These are phyloP conservation scores for Barypeithes pellucidus DNA, from an alignment of 2,888 invertebrate species.

Conservation along the genomic window DNA sequence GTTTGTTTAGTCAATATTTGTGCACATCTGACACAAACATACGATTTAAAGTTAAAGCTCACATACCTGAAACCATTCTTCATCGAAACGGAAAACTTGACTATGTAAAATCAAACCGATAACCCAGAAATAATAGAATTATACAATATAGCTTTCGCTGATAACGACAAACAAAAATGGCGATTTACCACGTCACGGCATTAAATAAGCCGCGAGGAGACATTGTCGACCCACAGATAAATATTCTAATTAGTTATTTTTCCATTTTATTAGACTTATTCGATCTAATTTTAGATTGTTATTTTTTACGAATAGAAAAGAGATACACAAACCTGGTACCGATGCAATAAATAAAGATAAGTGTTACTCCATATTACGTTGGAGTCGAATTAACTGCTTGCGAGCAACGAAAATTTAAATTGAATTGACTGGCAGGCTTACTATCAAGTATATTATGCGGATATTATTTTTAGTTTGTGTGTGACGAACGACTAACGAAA, in stretches of 20 bases:
- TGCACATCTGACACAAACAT: too few species aligned
- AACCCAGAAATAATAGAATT: constrained; percentile 7
- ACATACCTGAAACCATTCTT: constrained; percentile 11
- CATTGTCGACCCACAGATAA: constrained; percentile 21
- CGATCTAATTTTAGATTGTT: constrained; percentile 3
- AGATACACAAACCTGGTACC: not conserved
- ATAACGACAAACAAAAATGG: constrained; percentile 24
- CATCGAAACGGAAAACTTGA: constrained; percentile 1
- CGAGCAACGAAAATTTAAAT: constrained; percentile 13
- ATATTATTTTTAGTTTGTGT: constrained; percentile 18
- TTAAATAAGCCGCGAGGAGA: constrained; percentile 17
- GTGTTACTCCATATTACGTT: not conserved
- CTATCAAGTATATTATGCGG: constrained; percentile 10
- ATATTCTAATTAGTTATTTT: constrained; percentile 26
- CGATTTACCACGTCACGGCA: constrained; percentile 16
- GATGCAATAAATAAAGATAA: constrained; percentile 10
- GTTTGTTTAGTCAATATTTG: too few species aligned
- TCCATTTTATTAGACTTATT: constrained; percentile 7
- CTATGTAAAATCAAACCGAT: constrained; percentile 1
- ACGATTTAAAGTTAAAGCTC: not conserved
- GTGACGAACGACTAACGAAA: not conserved
- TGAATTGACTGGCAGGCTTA: constrained; percentile 11
- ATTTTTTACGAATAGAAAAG: not conserved
- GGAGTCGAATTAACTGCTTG: not conserved
- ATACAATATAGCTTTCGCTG: constrained; percentile 9